Evolutionary conservation across 2,113 vertebrate species (phyloP).

Genomic region (Podarcis raffonei): DNA sequence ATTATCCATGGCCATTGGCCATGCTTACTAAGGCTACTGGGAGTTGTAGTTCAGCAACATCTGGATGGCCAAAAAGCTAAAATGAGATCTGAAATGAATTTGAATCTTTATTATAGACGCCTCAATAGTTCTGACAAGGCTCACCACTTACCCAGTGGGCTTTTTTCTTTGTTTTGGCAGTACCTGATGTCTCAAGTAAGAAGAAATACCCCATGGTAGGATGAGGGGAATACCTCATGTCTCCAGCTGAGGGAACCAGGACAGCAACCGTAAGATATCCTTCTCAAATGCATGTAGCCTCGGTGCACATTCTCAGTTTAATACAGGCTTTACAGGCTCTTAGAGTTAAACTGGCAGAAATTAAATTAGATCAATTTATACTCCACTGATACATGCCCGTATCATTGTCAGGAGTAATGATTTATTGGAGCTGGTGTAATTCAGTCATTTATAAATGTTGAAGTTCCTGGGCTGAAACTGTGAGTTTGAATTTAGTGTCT

Average conservation of each 20-base stretch:
- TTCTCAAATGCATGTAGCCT: background rate
- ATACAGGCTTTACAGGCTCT: background rate
- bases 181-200: background rate
- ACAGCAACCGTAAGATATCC: background rate
- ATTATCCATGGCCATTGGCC: background rate
- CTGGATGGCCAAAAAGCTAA: background rate
- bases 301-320: background rate
- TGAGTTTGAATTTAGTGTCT: conserved; percentile 22
- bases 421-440: conserved; percentile 34
- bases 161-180: background rate
- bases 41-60: background rate
- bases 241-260: background rate
- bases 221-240: background rate
- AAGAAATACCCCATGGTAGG: background rate
- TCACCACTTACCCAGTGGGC: background rate
- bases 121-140: background rate
- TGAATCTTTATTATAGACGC: background rate
- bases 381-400: conserved; percentile 12
- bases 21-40: background rate
- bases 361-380: conserved; percentile 31
- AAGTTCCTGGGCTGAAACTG: background rate
- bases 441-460: conserved; percentile 42
- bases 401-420: conserved; percentile 25
- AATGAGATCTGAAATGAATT: background rate
- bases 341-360: conserved; percentile 35